Evolutionary conservation across 2,113 vertebrate species (phyloP).

Genomic region (Oryzias woworae): DNA sequence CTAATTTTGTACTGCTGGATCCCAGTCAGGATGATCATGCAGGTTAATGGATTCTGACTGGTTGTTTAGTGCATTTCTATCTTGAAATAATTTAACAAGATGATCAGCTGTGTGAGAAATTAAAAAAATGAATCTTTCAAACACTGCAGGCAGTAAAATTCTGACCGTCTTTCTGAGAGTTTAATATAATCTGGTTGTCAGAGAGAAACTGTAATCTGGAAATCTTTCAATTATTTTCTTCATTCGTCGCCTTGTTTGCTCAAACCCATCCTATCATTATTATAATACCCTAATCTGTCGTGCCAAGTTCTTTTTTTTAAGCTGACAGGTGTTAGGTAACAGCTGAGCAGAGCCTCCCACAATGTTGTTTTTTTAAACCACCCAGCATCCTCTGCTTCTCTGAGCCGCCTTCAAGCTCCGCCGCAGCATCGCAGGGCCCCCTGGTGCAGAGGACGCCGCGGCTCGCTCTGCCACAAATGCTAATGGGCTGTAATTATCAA

Average conservation of each 20-base stretch:
- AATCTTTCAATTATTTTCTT: not conserved
- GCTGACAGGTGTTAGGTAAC: conserved; percentile 61
- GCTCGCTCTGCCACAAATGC: conserved; percentile 37
- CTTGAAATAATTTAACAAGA: too few relatives aligned
- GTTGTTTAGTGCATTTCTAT: too few relatives aligned
- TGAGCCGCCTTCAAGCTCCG: conserved; percentile 34
- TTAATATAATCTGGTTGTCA: too few relatives aligned
- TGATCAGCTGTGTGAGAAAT: too few relatives aligned
- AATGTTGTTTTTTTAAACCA: conserved; percentile 20
- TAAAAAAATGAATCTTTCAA: too few relatives aligned
- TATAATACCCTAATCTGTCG: not conserved
- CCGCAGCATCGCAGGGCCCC: conserved; percentile 23
- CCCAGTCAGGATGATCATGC: too few relatives aligned
- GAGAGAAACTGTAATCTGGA: not conserved
- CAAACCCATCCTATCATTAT: conserved; percentile 7
- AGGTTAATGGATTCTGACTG: too few relatives aligned
- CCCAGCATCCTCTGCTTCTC: conserved; percentile 43
- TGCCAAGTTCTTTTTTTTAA: conserved; percentile 36
- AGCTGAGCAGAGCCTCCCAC: conserved; percentile 53
- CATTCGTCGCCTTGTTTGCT: not conserved
- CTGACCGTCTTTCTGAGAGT: too few relatives aligned
- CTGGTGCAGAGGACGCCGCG: conserved; percentile 22
- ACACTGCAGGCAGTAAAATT: too few relatives aligned
- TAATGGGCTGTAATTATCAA: conserved; percentile 72
- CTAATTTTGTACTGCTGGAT: too few relatives aligned